phyloP scores from a whole-genome alignment of 2,797 vertebrate species.

The Melopsittacus undulatus region DNA sequence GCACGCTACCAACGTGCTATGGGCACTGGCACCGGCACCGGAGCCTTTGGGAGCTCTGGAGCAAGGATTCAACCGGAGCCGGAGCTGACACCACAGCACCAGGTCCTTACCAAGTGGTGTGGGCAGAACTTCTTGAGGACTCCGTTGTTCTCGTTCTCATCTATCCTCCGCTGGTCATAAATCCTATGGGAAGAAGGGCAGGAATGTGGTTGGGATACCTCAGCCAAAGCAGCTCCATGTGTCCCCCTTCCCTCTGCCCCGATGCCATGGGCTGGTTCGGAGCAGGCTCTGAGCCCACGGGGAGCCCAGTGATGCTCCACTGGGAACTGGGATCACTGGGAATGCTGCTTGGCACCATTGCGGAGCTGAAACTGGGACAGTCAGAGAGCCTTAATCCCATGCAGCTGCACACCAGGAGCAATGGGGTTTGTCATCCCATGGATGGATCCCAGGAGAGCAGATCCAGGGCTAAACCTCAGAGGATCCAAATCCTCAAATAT shows the following conservation, averaged over 20 bases:
- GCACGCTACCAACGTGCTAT: background rate
- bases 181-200: constrained; percentile 78
- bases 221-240: no score
- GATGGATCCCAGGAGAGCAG: background rate
- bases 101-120: constrained; percentile 86
- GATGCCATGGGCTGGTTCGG: background rate
- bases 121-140: constrained; percentile 98
- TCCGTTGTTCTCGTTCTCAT: constrained; percentile 93
- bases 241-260: no score
- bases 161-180: constrained; percentile 96
- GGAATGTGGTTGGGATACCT: background rate
- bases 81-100: background rate
- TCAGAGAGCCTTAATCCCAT: background rate
- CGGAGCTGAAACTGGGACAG: background rate
- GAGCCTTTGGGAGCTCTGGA: background rate
- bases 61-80: background rate
- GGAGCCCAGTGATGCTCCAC: background rate
- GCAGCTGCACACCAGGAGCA: background rate
- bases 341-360: background rate
- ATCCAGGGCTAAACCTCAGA: background rate
- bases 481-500: no score
- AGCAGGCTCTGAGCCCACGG: background rate
- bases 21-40: background rate
- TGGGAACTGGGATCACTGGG: background rate
- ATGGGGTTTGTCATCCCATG: background rate